Conservation (phyloP, 2,113 vertebrate genomes). For the Anoplopoma fimbria region DNA sequence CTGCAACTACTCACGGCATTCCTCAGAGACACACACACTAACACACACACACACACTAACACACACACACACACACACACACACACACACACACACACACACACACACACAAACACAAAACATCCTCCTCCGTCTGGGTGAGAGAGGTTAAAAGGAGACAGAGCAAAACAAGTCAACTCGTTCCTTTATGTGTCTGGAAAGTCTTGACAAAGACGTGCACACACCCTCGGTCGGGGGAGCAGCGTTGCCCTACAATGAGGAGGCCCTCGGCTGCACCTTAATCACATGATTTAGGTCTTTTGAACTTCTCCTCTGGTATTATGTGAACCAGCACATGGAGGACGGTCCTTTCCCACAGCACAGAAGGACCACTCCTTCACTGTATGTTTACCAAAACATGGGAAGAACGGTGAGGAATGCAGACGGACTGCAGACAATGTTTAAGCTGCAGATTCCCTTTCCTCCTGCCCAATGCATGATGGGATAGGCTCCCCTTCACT, state of each 20-base stretch:
- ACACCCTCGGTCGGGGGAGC: slow-evolving; percentile 55
- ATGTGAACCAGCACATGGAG: slow-evolving; percentile 52
- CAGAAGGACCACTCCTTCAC: slow-evolving; percentile 4
- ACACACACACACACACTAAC: slow-evolving; percentile 66
- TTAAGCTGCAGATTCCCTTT: neutral
- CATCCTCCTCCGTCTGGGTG: slow-evolving; percentile 47
- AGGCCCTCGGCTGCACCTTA: slow-evolving; percentile 56
- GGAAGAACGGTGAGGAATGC: neutral
- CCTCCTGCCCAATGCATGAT: slow-evolving; percentile 4
- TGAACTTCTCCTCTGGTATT: slow-evolving; percentile 60
- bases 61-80: slow-evolving; percentile 67
- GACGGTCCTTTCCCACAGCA: slow-evolving; percentile 42
- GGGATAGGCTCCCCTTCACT: neutral
- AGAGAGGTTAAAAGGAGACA: slow-evolving; percentile 29
- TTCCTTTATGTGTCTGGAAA: slow-evolving; percentile 39
- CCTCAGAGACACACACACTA: slow-evolving; percentile 48
- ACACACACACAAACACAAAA: slow-evolving; percentile 49
- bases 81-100: slow-evolving; percentile 57
- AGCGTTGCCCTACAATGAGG: slow-evolving; percentile 48
- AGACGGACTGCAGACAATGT: neutral
- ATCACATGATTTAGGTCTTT: slow-evolving; percentile 69
- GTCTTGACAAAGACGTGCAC: slow-evolving; percentile 52
- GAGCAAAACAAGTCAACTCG: slow-evolving; percentile 34
- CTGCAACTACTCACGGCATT: slow-evolving; percentile 68
- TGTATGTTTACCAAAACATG: slow-evolving; percentile 32